A percentile compares a stretch with the other conserved stretches of the same genome.
Conservation (phyloP, 30 jellyfish, hydroid and myxozoan species). For the Aurelia sp. region DNA sequence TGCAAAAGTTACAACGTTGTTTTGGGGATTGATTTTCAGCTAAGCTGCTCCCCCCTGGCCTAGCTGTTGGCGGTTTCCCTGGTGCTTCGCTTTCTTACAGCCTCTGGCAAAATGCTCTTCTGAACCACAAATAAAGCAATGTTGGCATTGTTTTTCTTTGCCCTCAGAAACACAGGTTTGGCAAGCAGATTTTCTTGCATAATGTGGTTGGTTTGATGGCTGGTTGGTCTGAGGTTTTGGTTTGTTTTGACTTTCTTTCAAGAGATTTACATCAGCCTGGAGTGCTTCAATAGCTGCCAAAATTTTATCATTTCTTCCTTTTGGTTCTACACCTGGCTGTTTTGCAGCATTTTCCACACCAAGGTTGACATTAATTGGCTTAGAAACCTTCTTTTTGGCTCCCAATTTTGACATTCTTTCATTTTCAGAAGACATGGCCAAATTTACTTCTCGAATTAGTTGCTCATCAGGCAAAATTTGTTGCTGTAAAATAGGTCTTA, state of each 20-base stretch:
- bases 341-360: conserved; percentile 21
- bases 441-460: background rate
- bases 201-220: conserved; percentile 10
- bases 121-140: conserved; percentile 44
- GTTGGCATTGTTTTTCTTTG: conserved; percentile 19
- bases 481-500: conserved; percentile 15
- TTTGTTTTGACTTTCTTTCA: background rate
- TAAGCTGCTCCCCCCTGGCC: too few species aligned
- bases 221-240: background rate
- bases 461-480: conserved; percentile 11
- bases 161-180: background rate
- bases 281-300: conserved; percentile 25
- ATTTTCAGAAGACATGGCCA: conserved; percentile 9
- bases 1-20: conserved; percentile 8
- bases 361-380: conserved; percentile 14
- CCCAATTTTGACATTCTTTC: conserved; percentile 23
- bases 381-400: conserved; percentile 7
- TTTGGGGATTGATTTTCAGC: conserved; percentile 10
- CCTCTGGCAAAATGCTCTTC: conserved; percentile 8
- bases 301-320: conserved; percentile 10
- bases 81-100: background rate
- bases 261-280: conserved; percentile 19
- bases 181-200: conserved; percentile 14
- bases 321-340: conserved; percentile 15
- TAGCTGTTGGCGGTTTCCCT: conserved; percentile 9